Evolutionary conservation across 2,797 vertebrate species (phyloP).

Genomic region (Parambassis ranga): DNA sequence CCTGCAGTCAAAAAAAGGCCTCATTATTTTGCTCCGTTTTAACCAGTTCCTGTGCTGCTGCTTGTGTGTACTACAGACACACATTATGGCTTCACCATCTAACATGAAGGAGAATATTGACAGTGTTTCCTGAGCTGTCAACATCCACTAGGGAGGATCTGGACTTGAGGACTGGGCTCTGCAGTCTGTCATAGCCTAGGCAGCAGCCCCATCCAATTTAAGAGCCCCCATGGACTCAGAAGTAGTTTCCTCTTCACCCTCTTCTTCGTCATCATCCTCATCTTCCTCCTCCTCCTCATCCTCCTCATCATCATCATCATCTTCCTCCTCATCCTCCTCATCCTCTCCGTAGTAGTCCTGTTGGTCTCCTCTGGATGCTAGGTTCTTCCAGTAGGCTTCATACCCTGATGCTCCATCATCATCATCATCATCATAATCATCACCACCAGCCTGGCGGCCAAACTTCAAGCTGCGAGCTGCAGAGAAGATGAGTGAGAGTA

Average conservation of each 20-base stretch:
- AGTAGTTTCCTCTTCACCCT: constrained; percentile 72
- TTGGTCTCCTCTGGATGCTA: constrained; percentile 76
- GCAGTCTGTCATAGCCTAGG: constrained; percentile 16
- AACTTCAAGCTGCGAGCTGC: constrained; percentile 93
- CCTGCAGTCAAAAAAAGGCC: too few relatives aligned
- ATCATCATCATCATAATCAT: constrained; percentile 85
- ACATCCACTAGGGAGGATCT: not conserved
- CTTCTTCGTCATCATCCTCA: constrained; percentile 35
- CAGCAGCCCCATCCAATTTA: constrained; percentile 69
- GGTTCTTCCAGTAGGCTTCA: constrained; percentile 90
- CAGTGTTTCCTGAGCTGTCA: not conserved
- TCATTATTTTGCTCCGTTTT: too few relatives aligned
- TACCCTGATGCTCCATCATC: constrained; percentile 87
- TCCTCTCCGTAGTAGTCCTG: constrained; percentile 62
- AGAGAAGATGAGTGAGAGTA: too few relatives aligned
- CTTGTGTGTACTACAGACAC: too few relatives aligned
- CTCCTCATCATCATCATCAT: constrained; percentile 83
- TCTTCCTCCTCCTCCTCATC: constrained; percentile 82
- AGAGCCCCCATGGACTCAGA: constrained; percentile 81
- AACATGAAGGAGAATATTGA: too few relatives aligned
- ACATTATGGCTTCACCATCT: too few relatives aligned
- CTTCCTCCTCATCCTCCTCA: constrained; percentile 68
- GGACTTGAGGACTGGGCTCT: not conserved
- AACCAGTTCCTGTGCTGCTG: too few relatives aligned
- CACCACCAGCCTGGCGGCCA: constrained; percentile 87